A percentile compares a stretch with the other conserved stretches of the same genome.
Conservation (phyloP, 1,140 invertebrate genomes). For the Orchesella cincta region DNA sequence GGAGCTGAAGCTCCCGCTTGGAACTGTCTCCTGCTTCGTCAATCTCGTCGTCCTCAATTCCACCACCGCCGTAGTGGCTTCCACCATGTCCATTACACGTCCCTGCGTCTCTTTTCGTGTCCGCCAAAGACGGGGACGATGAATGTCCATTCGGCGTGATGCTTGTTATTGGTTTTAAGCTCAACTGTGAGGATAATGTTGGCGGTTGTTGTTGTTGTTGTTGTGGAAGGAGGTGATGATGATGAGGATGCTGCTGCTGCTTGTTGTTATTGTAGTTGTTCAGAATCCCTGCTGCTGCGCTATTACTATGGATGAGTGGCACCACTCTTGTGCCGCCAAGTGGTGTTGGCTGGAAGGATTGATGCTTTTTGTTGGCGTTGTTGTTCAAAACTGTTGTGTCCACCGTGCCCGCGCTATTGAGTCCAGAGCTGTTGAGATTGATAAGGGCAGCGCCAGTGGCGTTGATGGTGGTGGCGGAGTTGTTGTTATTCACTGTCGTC, state of each 20-base stretch:
- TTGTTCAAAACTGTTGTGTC: background rate
- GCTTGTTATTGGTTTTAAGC: conserved; percentile 24
- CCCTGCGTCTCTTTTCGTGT: conserved; percentile 10
- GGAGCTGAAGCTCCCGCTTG: conserved; percentile 49
- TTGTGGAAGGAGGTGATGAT: background rate
- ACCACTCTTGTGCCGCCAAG: background rate
- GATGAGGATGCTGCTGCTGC: background rate
- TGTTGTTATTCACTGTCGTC: conserved; percentile 24
- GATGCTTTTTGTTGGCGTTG: background rate
- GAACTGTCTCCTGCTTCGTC: conserved; percentile 41
- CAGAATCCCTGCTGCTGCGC: background rate
- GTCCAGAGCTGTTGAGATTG: background rate
- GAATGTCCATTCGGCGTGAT: conserved; percentile 9
- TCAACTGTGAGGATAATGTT: conserved; percentile 3
- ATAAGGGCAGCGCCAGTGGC: background rate
- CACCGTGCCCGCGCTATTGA: background rate
- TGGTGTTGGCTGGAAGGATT: conserved; percentile 13
- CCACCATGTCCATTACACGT: conserved; percentile 23
- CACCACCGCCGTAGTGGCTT: background rate
- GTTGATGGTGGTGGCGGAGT: background rate
- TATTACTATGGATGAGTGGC: background rate
- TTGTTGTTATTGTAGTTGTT: conserved; percentile 15
- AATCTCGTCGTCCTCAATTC: conserved; percentile 42
- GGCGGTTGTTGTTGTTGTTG: conserved; percentile 27
- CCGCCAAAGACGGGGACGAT: conserved; percentile 9